A percentile compares a stretch with the other conserved stretches of the same genome.
These are phyloP conservation scores for Sebastes schlegelii DNA, from an alignment of 2,113 vertebrate species.

Conservation along the genomic window DNA sequence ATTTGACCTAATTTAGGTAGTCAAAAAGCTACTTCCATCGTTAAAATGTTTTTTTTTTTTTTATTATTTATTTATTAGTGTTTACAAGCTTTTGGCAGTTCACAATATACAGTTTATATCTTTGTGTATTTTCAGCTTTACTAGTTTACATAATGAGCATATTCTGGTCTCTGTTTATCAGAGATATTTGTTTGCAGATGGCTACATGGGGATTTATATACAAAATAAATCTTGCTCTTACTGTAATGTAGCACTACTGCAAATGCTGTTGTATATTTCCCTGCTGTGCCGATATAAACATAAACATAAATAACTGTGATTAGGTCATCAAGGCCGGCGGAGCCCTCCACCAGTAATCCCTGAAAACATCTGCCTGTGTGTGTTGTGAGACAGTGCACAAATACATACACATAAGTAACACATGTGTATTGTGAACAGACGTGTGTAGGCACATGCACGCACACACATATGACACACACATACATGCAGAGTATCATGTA, in stretches of 20 bases:
- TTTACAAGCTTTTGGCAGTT: not conserved
- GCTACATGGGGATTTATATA: not conserved
- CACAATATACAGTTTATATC: not conserved
- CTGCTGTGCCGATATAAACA: conserved; percentile 21
- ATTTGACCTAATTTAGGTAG: not conserved
- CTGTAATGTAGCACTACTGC: not conserved
- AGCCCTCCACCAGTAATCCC: conserved; percentile 7
- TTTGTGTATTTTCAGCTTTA: not conserved
- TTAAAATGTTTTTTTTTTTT: conserved; percentile 3
- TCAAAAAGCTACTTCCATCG: not conserved
- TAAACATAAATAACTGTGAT: conserved; percentile 10
- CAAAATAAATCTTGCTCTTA: not conserved
- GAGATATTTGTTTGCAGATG: not conserved
- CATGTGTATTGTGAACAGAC: not conserved
- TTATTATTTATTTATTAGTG: not conserved
- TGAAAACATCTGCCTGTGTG: conserved; percentile 34
- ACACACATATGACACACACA: not conserved
- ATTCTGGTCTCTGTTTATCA: not conserved
- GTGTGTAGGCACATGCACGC: not conserved
- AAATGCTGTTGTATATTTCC: conserved; percentile 4
- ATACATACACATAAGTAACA: not conserved
- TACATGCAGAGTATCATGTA: conserved; percentile 25
- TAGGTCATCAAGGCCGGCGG: not conserved
- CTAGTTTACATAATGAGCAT: not conserved
- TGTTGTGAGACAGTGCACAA: not conserved